Base-by-base conservation (phyloP, 2,797 vertebrate species). In the Trematomus bernacchii region DNA sequence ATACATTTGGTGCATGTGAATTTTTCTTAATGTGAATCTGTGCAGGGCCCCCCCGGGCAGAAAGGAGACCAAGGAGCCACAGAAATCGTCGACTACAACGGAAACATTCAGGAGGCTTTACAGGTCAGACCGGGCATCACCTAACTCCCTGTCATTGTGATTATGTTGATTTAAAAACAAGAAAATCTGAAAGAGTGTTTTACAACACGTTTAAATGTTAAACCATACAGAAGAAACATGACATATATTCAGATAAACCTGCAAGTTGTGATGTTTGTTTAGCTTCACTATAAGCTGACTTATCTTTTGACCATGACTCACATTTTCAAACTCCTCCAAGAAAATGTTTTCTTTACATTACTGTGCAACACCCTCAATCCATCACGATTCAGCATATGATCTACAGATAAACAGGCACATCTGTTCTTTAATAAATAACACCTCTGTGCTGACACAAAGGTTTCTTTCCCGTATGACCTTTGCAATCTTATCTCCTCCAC, bases 71-170 rank as follows among this genome's bases (percentile, higher is more conserved):
- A 96, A 91, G 98, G 98, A 76, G 94, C 97, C 78, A 99, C 98
- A 0, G 98, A 99, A 92, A 99, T 99, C 88, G 98, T 99, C 77
- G 97, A 99, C 91, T 98, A 99, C 93, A 99, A 98, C 33, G 98
- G 98, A 89, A 99, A 98, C 90, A 98, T 99, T 80, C 97, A 98
- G 37, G 97, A 99, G 91, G 98, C 98, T 59, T 94, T 99, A 77
- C 97, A 99, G 98, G 98, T 97, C 89, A 87, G 97, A 86, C n/a
- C 30, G 51, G 2, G 21, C 8, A 2, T 23, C 1, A 15, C 23
- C 18, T 27, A 12, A 46, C 4, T 10, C 14, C 2, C 3, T 47
- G 27, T 27, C 27, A 27, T 6, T 7, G 18, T 10, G 8, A 21
- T 23, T 67, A 11, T 12, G 21, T 15, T 18, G 71, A 21, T 44